Evolutionary conservation across 2,888 invertebrate species (phyloP), one percentile per base, ranked within the genome.

Genomic region (Caenorhabditis sinica): DNA sequence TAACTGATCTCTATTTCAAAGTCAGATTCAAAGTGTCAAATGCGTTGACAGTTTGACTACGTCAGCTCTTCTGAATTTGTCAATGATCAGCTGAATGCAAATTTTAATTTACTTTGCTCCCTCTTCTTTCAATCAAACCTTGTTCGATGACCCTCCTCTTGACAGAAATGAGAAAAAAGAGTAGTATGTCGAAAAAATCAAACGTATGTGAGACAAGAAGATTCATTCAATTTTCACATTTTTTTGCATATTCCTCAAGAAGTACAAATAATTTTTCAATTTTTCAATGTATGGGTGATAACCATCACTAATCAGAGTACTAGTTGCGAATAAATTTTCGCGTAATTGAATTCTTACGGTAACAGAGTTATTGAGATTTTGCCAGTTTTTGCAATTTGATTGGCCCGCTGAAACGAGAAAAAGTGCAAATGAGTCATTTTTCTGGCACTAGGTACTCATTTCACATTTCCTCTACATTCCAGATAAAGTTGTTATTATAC

Each of bases 1-100:
- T 11, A 13, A 5, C 68, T 68, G 51, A 49, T 49, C 49, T 68
- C n/a, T 51, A 33, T 23, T 30, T 51, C 25, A 49, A 30, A n/a
- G 17, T 63, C 8, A 36, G 36, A 17, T 20, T 63, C 17, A n/a
- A 28, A 8, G 25, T 49, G 73, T 72, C 63, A 74, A 51, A 33
- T 8, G 40, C 11, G 0, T 68, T 69, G 77, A 77, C 77, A 77
- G 77, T 77, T 77, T 71, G 77, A 51, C 61, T 51, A 71, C 79
- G 60, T 61, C 53, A 65, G 28, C 40, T 9, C 43, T 4, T 13
- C 65, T 33, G 33, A 43, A 20, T 33, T 43, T 72, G 60, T 72
- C 72, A 72, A 49, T 49, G 58, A 72, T 72, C 72, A 72, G 40
- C 71, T 23, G 23, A 23, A 40, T 40, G 30, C 65, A 56, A 63